A percentile compares a stretch with the other conserved stretches of the same genome.
phyloP scores from a whole-genome alignment of 2,888 invertebrate species.

The Homarus gammarus region DNA sequence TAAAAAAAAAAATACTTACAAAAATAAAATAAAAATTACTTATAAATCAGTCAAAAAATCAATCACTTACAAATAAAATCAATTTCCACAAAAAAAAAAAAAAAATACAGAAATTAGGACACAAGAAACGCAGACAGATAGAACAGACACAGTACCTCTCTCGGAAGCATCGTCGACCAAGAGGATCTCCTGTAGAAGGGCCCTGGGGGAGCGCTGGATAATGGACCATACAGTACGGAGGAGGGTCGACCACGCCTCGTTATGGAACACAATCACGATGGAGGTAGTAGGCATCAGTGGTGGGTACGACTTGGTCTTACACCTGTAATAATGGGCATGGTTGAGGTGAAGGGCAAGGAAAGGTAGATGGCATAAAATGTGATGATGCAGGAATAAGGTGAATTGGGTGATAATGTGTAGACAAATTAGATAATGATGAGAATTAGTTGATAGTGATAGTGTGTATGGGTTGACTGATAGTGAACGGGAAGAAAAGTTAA shows the following conservation, averaged over 20 bases:
- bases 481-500: no score
- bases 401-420: no score
- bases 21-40: no score
- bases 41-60: no score
- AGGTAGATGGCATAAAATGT: no score
- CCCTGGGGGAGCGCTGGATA: constrained; percentile 94
- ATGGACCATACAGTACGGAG: constrained; percentile 97
- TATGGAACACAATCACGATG: constrained; percentile 99
- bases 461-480: no score
- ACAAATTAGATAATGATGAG: not conserved
- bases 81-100: constrained; percentile 11
- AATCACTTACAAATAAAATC: no score
- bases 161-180: constrained; percentile 99
- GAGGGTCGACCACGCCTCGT: constrained; percentile 98
- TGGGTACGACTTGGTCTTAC: constrained; percentile 82
- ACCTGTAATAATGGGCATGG: constrained; percentile 67
- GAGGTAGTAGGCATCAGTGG: constrained; percentile 93
- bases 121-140: not conserved
- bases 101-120: not conserved
- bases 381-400: not conserved
- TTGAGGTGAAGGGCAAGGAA: not conserved
- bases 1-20: no score
- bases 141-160: constrained; percentile 83
- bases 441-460: not conserved
- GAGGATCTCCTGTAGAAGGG: constrained; percentile 94